phyloP scores from a whole-genome alignment of 92 coral and sea anemone species.

The Parazoanthus swiftii region DNA sequence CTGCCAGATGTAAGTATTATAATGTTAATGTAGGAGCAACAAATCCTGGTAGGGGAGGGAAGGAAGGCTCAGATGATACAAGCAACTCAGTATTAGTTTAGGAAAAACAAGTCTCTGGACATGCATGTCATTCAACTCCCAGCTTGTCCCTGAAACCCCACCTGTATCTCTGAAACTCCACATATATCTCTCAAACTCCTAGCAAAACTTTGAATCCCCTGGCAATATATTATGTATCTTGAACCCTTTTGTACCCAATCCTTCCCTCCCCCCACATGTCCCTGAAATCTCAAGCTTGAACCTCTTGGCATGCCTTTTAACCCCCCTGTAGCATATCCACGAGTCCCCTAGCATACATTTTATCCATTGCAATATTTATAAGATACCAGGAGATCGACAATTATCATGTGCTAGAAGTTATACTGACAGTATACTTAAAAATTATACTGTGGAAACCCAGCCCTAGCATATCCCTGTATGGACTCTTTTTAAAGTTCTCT shows the following conservation, averaged over 20 bases:
- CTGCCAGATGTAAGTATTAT: slow-evolving; percentile 87
- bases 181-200: neutral
- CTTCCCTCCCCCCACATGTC: neutral
- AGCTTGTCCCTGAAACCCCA: neutral
- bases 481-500: neutral
- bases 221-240: neutral
- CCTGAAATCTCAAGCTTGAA: too few relatives aligned
- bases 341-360: neutral
- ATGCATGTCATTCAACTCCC: neutral
- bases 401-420: too few relatives aligned
- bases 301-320: neutral
- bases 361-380: too few relatives aligned
- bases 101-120: too few relatives aligned
- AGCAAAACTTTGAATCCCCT: neutral
- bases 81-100: too few relatives aligned
- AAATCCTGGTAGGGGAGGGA: neutral
- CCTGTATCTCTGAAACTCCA: neutral
- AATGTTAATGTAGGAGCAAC: neutral
- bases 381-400: too few relatives aligned
- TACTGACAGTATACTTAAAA: too few relatives aligned
- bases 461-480: neutral
- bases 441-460: too few relatives aligned
- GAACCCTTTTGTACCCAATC: neutral
- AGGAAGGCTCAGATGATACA: too few relatives aligned
- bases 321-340: neutral